Percentiles rank a stretch among this genome's conserved stretches.
Conservation (phyloP, 1,140 invertebrate genomes). For the Lysiphlebus fabarum region DNA sequence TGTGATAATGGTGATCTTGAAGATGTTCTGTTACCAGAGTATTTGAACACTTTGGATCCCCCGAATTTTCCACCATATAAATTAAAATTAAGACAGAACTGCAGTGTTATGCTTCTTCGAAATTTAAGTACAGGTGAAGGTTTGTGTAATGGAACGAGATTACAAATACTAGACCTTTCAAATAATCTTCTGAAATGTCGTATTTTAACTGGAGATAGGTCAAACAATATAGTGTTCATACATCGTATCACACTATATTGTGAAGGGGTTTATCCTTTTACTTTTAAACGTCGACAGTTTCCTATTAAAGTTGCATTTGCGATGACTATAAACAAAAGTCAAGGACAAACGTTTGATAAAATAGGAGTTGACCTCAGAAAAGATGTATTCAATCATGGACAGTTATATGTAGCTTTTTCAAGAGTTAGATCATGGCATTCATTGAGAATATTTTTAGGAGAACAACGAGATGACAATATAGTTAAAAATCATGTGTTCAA, state of each 20-base stretch:
- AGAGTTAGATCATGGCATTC: slow-evolving; percentile 12
- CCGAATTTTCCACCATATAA: slow-evolving; percentile 20
- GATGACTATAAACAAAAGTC: slow-evolving; percentile 2
- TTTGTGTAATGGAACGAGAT: slow-evolving; percentile 24
- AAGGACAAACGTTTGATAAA: slow-evolving; percentile 35
- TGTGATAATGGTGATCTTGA: slow-evolving; percentile 16
- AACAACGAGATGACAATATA: not conserved
- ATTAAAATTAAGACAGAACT: slow-evolving; percentile 1
- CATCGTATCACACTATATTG: slow-evolving; percentile 16
- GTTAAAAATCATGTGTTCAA: not conserved
- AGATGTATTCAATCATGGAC: slow-evolving; percentile 39
- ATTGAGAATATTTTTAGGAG: not conserved
- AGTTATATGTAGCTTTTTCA: slow-evolving; percentile 20
- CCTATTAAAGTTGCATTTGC: not conserved
- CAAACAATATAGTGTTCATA: slow-evolving; percentile 22
- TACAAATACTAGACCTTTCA: slow-evolving; percentile 22
- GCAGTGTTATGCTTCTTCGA: slow-evolving; percentile 7
- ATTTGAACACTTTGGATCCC: slow-evolving; percentile 28
- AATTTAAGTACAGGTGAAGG: slow-evolving; percentile 11
- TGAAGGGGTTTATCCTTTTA: slow-evolving; percentile 4
- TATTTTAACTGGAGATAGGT: slow-evolving; percentile 28
- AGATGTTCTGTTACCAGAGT: slow-evolving; percentile 23
- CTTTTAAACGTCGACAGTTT: slow-evolving; percentile 9
- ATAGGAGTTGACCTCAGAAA: slow-evolving; percentile 38
- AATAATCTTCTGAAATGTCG: slow-evolving; percentile 29